Conservation (phyloP, 1,140 invertebrate species). For the Helicorthomorpha holstii region DNA sequence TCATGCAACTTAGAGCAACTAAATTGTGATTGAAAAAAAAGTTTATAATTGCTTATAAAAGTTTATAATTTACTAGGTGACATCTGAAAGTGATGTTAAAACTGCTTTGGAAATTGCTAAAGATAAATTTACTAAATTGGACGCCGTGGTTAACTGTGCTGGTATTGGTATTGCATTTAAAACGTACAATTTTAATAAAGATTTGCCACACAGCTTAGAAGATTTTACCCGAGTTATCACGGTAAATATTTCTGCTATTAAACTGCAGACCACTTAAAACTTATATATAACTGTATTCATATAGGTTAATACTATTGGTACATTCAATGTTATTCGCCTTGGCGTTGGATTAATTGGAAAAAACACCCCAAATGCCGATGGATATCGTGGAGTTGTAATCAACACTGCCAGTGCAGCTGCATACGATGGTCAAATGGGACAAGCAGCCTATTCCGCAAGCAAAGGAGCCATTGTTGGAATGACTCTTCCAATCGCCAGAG, state of each 20-base stretch:
- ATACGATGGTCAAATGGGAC: slow-evolving; percentile 90
- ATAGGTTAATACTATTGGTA: slow-evolving; percentile 71
- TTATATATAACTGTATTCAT: slow-evolving; percentile 6
- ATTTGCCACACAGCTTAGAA: slow-evolving; percentile 44
- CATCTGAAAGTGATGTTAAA: slow-evolving; percentile 60
- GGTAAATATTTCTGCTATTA: slow-evolving; percentile 28
- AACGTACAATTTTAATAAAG: slow-evolving; percentile 80
- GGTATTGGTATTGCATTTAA: slow-evolving; percentile 77
- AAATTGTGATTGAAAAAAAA: slow-evolving; percentile 3
- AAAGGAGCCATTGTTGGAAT: slow-evolving; percentile 79
- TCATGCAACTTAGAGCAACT: too few relatives aligned
- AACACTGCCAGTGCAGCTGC: slow-evolving; percentile 94
- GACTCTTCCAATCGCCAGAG: slow-evolving; percentile 85
- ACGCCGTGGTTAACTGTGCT: slow-evolving; percentile 87
- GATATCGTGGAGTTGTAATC: slow-evolving; percentile 76
- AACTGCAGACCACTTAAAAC: too few relatives aligned
- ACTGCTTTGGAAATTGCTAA: slow-evolving; percentile 52
- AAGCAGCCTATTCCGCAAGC: slow-evolving; percentile 79
- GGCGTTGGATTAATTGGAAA: slow-evolving; percentile 59
- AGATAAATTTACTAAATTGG: slow-evolving; percentile 65
- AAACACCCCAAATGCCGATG: slow-evolving; percentile 62
- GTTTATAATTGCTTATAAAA: background rate
- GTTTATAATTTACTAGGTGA: slow-evolving; percentile 41
- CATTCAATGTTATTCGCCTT: slow-evolving; percentile 85
- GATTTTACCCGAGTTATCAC: slow-evolving; percentile 37